phyloP scores from a whole-genome alignment of 2,888 invertebrate species.

The Plutella xylostella region DNA sequence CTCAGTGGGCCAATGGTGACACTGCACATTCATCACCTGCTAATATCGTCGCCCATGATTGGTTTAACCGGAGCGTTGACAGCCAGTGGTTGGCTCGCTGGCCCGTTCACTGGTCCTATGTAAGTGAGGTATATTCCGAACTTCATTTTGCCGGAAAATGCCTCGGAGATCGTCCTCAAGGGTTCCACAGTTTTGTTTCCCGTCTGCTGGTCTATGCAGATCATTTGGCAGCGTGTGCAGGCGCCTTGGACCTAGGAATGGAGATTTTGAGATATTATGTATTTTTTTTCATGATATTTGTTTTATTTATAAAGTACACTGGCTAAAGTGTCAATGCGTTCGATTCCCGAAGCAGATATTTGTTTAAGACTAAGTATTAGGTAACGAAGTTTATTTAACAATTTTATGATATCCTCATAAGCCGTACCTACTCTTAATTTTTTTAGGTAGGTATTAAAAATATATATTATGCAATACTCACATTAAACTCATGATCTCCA shows the following conservation, averaged over 20 bases:
- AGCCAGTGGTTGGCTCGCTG: constrained; percentile 26
- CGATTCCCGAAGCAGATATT: not conserved
- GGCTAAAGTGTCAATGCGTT: not conserved
- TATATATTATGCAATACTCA: constrained; percentile 29
- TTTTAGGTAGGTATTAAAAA: constrained; percentile 4
- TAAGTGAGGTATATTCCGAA: constrained; percentile 84
- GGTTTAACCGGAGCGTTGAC: constrained; percentile 32
- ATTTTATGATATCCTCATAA: too few relatives aligned
- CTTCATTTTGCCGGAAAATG: constrained; percentile 79
- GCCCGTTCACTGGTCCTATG: constrained; percentile 38
- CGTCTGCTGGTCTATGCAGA: constrained; percentile 91
- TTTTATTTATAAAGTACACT: not conserved
- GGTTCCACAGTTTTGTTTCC: constrained; percentile 85
- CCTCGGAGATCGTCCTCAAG: constrained; percentile 78
- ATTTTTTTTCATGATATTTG: not conserved
- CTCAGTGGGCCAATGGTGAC: too few relatives aligned
- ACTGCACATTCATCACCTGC: constrained; percentile 31
- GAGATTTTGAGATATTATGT: not conserved
- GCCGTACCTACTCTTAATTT: not conserved
- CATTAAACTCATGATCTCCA: constrained; percentile 74
- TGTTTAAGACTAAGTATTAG: not conserved
- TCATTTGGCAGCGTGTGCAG: constrained; percentile 95
- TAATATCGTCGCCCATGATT: constrained; percentile 37
- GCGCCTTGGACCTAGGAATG: constrained; percentile 77
- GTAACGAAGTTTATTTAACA: not conserved